phyloP scores from a whole-genome alignment of 2,888 invertebrate genomes.

The Crioceris asparagi region DNA sequence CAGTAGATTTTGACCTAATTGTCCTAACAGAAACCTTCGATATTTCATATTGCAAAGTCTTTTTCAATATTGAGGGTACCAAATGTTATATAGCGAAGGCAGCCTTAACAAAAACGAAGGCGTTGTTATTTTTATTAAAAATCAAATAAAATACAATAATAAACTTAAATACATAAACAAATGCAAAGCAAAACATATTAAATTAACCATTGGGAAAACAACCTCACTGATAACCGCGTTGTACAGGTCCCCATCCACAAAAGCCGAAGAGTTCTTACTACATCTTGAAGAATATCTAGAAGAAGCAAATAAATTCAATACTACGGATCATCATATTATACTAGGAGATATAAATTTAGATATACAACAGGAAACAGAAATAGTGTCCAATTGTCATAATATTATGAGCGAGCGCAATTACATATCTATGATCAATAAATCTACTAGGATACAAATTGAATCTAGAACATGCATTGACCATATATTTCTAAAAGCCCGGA shows the following conservation, averaged over 20 bases:
- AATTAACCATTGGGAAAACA: background rate
- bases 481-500: slow-evolving; percentile 2
- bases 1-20: no score
- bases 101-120: no score
- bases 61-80: no score
- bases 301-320: background rate
- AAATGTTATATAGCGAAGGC: no score
- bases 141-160: no score
- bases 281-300: background rate
- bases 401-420: slow-evolving; percentile 4
- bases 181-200: slow-evolving; percentile 2
- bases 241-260: slow-evolving; percentile 4
- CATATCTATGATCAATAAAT: slow-evolving; percentile 3
- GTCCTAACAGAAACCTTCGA: no score
- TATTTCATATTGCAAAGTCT: no score
- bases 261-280: slow-evolving; percentile 1
- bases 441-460: slow-evolving; percentile 3
- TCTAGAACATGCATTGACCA: slow-evolving; percentile 3
- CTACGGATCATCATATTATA: slow-evolving; percentile 1
- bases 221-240: slow-evolving; percentile 2
- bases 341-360: slow-evolving; percentile 7
- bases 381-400: slow-evolving; percentile 3
- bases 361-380: background rate
- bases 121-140: no score
- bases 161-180: no score